These are phyloP conservation scores for Dermatophagoides farinae DNA, from an alignment of 1,140 invertebrate genomes.

Conservation along the genomic window DNA sequence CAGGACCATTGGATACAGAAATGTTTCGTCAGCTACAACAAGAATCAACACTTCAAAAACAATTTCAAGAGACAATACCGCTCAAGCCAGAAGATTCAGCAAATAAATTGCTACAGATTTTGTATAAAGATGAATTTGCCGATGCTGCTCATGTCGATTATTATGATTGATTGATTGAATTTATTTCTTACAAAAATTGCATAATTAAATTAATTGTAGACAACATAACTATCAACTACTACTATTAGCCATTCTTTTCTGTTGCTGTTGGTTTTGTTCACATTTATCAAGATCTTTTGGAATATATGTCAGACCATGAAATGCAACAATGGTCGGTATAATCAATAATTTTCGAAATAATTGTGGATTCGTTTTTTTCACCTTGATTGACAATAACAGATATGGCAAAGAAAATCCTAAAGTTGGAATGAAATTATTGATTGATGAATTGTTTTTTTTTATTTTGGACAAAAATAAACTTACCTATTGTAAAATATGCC, in stretches of 20 bases:
- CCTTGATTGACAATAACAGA: neutral
- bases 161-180: conserved; percentile 24
- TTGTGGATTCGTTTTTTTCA: conserved; percentile 3
- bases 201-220: neutral
- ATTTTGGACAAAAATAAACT: neutral
- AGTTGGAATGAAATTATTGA: neutral
- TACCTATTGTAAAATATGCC: neutral
- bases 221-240: neutral
- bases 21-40: conserved; percentile 43
- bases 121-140: conserved; percentile 47
- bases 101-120: conserved; percentile 43
- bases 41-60: conserved; percentile 21
- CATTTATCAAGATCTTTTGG: conserved; percentile 5
- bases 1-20: conserved; percentile 73
- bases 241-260: neutral
- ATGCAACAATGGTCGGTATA: neutral
- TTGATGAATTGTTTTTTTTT: too few species aligned
- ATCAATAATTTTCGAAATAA: conserved; percentile 1
- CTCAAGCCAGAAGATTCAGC: conserved; percentile 55
- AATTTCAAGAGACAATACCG: conserved; percentile 36
- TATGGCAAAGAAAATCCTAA: conserved; percentile 6
- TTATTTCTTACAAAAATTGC: neutral
- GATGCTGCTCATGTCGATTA: conserved; percentile 70
- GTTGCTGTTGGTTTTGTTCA: neutral
- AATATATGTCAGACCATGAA: neutral